These are phyloP conservation scores for Exaiptasia diaphana DNA, from an alignment of 64 coral and sea anemone genomes.

Conservation along the genomic window DNA sequence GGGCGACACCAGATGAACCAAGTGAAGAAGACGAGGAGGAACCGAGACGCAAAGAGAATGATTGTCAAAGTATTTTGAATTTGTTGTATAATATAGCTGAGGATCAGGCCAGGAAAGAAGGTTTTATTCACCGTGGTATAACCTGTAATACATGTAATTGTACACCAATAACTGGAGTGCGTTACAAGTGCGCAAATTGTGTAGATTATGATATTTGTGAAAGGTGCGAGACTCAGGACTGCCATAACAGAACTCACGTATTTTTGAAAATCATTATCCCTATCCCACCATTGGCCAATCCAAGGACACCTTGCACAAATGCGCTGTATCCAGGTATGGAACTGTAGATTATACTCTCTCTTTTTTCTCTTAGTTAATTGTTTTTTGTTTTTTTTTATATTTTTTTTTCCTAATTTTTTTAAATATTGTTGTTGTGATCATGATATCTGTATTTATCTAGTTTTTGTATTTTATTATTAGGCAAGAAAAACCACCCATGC, in stretches of 20 bases:
- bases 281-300: conserved; percentile 94
- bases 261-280: conserved; percentile 90
- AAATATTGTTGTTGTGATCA: not conserved
- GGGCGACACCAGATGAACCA: conserved; percentile 8
- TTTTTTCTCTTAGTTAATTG: not conserved
- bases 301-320: conserved; percentile 75
- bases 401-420: not conserved
- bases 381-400: not conserved
- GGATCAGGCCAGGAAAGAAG: conserved; percentile 88
- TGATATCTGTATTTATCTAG: not conserved
- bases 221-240: conserved; percentile 77
- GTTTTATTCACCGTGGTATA: conserved; percentile 94
- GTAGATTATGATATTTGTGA: conserved; percentile 97
- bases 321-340: conserved; percentile 86
- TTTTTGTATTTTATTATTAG: conserved; percentile 33
- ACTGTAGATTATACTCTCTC: not conserved
- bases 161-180: conserved; percentile 86
- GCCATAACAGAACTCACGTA: conserved; percentile 88
- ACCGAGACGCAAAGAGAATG: not conserved
- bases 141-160: conserved; percentile 90
- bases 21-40: not conserved
- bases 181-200: conserved; percentile 92
- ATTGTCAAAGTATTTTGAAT: conserved; percentile 75
- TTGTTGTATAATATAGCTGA: conserved; percentile 87
- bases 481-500: conserved; percentile 76